These are phyloP conservation scores for Peromyscus melanophrys DNA, from an alignment of 2,797 vertebrate species.

Conservation along the genomic window DNA sequence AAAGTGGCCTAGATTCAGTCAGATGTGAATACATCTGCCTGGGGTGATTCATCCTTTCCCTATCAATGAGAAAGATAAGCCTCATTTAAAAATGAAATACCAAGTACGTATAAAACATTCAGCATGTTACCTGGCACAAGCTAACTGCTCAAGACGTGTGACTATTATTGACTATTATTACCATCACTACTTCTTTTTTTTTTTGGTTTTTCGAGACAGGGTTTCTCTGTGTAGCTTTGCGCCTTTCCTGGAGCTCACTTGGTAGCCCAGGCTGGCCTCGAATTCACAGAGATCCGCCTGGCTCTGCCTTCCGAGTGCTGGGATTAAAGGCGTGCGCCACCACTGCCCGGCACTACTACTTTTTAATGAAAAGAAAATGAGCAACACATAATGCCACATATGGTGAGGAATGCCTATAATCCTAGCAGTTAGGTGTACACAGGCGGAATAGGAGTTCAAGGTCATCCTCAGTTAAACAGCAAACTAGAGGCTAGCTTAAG, in stretches of 20 bases:
- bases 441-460: neutral
- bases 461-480: neutral
- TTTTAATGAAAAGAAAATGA: conserved; percentile 51
- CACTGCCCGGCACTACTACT: neutral
- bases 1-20: neutral
- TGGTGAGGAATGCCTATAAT: neutral
- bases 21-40: neutral
- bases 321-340: too few relatives aligned
- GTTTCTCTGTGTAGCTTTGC: too few relatives aligned
- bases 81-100: conserved; percentile 35
- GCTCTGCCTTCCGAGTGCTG: too few relatives aligned
- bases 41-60: conserved; percentile 24
- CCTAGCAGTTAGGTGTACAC: neutral
- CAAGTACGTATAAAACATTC: neutral
- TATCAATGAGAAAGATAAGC: conserved; percentile 44
- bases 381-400: neutral
- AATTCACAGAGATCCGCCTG: too few relatives aligned
- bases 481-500: neutral
- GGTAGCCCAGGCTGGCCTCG: too few relatives aligned
- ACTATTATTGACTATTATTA: neutral
- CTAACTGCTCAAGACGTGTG: neutral
- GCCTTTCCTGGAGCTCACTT: too few relatives aligned
- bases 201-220: too few relatives aligned
- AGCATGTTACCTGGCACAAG: neutral
- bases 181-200: neutral